A percentile compares a stretch with the other conserved stretches of the same genome.
phyloP scores from a whole-genome alignment of 2,113 vertebrate species.

The Athene noctua region DNA sequence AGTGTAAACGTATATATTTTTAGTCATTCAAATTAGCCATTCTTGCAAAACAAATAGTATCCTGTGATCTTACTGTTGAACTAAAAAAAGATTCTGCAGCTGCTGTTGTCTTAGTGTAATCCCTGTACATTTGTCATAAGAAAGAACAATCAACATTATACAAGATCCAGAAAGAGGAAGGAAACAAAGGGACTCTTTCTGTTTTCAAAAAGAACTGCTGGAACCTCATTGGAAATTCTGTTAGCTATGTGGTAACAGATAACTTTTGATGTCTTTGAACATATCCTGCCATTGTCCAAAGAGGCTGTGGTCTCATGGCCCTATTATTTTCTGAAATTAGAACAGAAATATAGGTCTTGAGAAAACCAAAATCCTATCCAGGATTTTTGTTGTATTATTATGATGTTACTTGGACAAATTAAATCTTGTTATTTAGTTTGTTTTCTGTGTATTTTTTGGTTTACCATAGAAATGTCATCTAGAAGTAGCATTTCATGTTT shows the following conservation, averaged over 20 bases:
- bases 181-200: constrained; percentile 57
- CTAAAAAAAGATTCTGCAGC: constrained; percentile 46
- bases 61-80: constrained; percentile 41
- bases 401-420: background rate
- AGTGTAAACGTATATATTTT: constrained; percentile 21
- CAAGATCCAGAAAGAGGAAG: constrained; percentile 45
- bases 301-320: background rate
- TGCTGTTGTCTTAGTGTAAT: constrained; percentile 51
- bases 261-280: constrained; percentile 26
- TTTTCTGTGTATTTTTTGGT: background rate
- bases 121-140: constrained; percentile 20
- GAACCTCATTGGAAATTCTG: constrained; percentile 33
- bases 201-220: constrained; percentile 38
- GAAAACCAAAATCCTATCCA: background rate
- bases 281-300: constrained; percentile 38
- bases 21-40: constrained; percentile 22
- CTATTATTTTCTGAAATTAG: background rate
- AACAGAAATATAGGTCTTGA: background rate
- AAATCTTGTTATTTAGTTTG: background rate
- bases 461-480: background rate
- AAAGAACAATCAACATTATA: constrained; percentile 52
- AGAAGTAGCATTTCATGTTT: background rate
- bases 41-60: constrained; percentile 48
- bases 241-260: constrained; percentile 17
- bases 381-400: background rate